These are phyloP conservation scores for Gulo gulo DNA, from an alignment of 2,113 vertebrate genomes.

Conservation along the genomic window DNA sequence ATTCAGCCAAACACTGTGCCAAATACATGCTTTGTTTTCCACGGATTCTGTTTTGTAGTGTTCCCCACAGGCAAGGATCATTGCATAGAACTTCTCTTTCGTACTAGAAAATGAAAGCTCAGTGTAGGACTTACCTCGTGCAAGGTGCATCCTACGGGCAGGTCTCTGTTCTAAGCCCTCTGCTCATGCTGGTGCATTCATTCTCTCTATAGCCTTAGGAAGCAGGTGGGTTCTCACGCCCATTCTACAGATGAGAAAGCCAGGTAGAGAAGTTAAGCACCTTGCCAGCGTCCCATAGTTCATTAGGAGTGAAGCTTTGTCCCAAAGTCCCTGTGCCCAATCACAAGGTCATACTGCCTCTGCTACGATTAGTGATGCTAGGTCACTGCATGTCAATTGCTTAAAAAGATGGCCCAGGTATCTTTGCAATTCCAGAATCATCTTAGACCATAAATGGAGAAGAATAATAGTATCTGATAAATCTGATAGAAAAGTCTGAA, in stretches of 20 bases:
- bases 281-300: neutral
- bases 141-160: rapidly evolving
- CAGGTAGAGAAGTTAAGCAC: neutral
- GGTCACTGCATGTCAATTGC: neutral
- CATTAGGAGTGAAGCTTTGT: neutral
- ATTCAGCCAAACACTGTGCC: neutral
- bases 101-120: neutral
- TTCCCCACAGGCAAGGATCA: neutral
- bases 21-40: neutral
- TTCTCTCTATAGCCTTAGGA: neutral
- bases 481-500: neutral
- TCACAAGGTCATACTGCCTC: neutral
- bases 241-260: neutral
- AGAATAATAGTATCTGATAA: neutral
- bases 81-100: neutral
- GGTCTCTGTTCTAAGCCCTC: neutral
- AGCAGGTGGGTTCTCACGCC: neutral
- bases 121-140: rapidly evolving
- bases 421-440: neutral
- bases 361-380: neutral
- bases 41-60: neutral
- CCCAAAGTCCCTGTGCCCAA: neutral
- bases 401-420: neutral
- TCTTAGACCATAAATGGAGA: neutral
- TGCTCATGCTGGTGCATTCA: neutral